Conservation (phyloP, 2,888 invertebrate species). For the Achlya flavicornis region DNA sequence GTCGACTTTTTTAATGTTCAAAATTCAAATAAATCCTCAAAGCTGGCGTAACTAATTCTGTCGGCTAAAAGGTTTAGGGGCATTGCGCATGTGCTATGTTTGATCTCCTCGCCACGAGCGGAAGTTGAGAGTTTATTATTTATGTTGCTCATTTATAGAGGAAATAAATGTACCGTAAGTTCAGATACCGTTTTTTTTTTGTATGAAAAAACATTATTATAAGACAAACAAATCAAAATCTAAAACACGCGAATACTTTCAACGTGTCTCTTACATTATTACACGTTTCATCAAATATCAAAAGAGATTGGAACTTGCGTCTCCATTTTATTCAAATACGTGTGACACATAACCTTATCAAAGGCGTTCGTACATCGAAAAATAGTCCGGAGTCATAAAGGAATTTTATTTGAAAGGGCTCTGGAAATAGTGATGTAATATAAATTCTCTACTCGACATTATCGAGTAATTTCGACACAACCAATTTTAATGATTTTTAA, state of each 20-base stretch:
- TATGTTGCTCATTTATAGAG: background rate
- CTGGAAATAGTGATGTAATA: slow-evolving; percentile 31
- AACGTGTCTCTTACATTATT: slow-evolving; percentile 30
- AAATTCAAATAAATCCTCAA: slow-evolving; percentile 47
- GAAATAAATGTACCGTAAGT: no score
- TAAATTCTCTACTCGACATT: background rate
- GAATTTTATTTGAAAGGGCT: slow-evolving; percentile 45
- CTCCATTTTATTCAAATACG: slow-evolving; percentile 26
- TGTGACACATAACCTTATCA: slow-evolving; percentile 20
- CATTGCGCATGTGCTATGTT: slow-evolving; percentile 13
- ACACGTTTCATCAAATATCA: slow-evolving; percentile 23
- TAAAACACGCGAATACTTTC: background rate
- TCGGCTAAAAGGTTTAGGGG: slow-evolving; percentile 9
- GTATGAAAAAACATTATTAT: no score
- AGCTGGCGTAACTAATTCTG: slow-evolving; percentile 23
- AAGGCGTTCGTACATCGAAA: slow-evolving; percentile 22
- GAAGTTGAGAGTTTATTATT: background rate
- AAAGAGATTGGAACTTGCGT: slow-evolving; percentile 19
- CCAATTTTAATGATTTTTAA: background rate
- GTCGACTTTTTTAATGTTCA: slow-evolving; percentile 38
- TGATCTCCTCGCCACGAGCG: background rate
- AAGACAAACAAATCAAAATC: background rate
- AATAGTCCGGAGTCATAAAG: slow-evolving; percentile 28
- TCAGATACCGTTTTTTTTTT: background rate
- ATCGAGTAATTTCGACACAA: background rate